Conservation (phyloP, 2,113 vertebrate species). For the Hepsetus odoe region DNA sequence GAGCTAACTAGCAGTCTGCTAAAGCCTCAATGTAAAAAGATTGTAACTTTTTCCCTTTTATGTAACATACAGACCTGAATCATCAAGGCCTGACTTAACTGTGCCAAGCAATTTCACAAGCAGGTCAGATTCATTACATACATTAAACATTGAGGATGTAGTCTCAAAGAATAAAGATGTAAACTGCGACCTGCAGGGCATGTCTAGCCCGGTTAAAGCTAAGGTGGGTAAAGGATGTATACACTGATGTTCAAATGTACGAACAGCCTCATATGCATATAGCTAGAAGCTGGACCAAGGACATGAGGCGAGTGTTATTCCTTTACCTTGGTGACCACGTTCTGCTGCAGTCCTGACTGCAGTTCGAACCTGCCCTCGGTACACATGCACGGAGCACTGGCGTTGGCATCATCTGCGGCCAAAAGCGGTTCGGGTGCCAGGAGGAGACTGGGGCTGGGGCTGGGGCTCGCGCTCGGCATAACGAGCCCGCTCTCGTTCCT, state of each 20-base stretch:
- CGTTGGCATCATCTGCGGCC: constrained; percentile 32
- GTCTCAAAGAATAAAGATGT: not conserved
- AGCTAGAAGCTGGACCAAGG: constrained; percentile 5
- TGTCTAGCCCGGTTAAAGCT: not conserved
- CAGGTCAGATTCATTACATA: constrained; percentile 8
- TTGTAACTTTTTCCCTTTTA: not conserved
- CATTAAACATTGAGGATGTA: not conserved
- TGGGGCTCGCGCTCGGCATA: constrained; percentile 54
- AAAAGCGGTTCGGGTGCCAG: constrained; percentile 55
- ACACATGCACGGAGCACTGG: constrained; percentile 81
- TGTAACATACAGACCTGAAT: not conserved
- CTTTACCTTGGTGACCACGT: constrained; percentile 94
- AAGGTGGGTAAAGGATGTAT: not conserved
- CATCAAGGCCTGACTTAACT: not conserved
- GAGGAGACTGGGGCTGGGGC: constrained; percentile 24
- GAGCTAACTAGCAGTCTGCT: not conserved
- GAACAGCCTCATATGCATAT: not conserved
- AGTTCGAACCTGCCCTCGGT: constrained; percentile 86
- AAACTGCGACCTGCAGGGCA: not conserved
- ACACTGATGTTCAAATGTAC: not conserved
- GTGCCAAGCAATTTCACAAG: not conserved
- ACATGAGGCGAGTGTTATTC: not conserved
- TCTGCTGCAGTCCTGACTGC: constrained; percentile 88
- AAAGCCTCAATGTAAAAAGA: not conserved
- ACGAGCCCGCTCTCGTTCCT: constrained; percentile 72